phyloP scores from a whole-genome alignment of 1,140 invertebrate genomes.

The Pseudomyrmex cubaensis region DNA sequence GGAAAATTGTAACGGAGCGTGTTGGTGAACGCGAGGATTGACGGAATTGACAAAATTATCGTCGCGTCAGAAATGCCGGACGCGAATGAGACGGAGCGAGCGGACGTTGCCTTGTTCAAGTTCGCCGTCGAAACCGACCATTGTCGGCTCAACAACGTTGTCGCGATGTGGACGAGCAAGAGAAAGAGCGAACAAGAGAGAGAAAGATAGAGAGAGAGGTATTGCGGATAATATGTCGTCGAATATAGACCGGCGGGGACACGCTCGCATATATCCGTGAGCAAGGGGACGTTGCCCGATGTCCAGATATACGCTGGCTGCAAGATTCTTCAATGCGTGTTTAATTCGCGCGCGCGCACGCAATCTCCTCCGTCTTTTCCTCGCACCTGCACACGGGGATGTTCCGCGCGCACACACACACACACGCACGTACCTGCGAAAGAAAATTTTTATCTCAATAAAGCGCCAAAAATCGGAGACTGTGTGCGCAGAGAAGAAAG shows the following conservation, averaged over 20 bases:
- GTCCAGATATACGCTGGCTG: conserved; percentile 53
- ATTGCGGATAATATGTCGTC: conserved; percentile 66
- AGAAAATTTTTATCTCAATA: too few relatives aligned
- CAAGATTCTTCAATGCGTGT: neutral
- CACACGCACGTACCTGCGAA: neutral
- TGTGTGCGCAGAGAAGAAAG: too few relatives aligned
- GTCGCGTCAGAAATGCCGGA: conserved; percentile 48
- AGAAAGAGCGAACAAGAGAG: neutral
- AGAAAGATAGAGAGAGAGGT: neutral
- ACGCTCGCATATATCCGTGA: conserved; percentile 47
- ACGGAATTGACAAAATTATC: conserved; percentile 71
- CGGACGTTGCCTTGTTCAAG: conserved; percentile 66
- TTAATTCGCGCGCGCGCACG: neutral
- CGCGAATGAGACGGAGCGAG: conserved; percentile 63
- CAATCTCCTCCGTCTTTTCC: neutral
- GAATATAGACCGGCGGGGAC: conserved; percentile 62
- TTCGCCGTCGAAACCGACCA: conserved; percentile 52
- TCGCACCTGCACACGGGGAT: neutral
- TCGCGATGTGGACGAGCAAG: neutral
- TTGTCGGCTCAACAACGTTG: conserved; percentile 38
- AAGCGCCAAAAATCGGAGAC: too few relatives aligned
- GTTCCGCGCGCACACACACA: too few relatives aligned
- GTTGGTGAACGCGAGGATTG: conserved; percentile 27
- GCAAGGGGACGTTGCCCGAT: conserved; percentile 62
- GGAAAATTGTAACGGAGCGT: conserved; percentile 20